These are phyloP conservation scores for Protaetia brevitarsis DNA, from an alignment of 1,140 invertebrate genomes.

Conservation along the genomic window DNA sequence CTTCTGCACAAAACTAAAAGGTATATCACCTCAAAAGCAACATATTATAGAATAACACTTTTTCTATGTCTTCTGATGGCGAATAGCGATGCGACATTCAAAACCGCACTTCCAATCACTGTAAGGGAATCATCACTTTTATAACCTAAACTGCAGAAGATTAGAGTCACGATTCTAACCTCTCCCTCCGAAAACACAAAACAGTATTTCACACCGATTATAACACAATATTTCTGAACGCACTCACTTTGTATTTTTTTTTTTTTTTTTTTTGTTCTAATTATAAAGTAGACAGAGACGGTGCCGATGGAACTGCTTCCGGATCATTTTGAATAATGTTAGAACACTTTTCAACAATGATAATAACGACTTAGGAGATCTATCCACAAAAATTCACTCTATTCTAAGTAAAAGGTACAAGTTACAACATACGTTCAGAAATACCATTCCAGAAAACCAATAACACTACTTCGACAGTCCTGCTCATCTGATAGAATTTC, in stretches of 20 bases:
- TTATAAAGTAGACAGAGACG: not conserved
- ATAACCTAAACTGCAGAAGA: not conserved
- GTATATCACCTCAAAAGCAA: conserved; percentile 3
- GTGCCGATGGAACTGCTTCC: not conserved
- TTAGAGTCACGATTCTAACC: not conserved
- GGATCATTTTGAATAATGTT: not conserved
- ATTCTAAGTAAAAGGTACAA: conserved; percentile 4
- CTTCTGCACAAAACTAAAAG: conserved; percentile 19
- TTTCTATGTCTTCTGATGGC: conserved; percentile 1
- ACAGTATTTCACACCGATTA: conserved; percentile 9
- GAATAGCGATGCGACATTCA: not conserved
- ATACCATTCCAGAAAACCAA: conserved; percentile 9
- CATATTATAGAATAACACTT: not conserved
- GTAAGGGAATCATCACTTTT: not conserved
- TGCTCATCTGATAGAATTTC: conserved; percentile 13
- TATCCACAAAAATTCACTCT: conserved; percentile 9
- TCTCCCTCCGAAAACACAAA: conserved; percentile 3
- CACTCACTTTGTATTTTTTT: not conserved
- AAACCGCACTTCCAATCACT: not conserved
- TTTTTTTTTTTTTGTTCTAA: not conserved
- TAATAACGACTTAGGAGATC: not conserved
- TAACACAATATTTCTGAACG: conserved; percentile 16
- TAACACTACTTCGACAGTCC: conserved; percentile 15
- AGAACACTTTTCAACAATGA: not conserved
- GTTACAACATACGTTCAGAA: conserved; percentile 13